A percentile compares a stretch with the other conserved stretches of the same genome.
phyloP scores from a whole-genome alignment of 2,888 invertebrate genomes.

The Bugula neritina region DNA sequence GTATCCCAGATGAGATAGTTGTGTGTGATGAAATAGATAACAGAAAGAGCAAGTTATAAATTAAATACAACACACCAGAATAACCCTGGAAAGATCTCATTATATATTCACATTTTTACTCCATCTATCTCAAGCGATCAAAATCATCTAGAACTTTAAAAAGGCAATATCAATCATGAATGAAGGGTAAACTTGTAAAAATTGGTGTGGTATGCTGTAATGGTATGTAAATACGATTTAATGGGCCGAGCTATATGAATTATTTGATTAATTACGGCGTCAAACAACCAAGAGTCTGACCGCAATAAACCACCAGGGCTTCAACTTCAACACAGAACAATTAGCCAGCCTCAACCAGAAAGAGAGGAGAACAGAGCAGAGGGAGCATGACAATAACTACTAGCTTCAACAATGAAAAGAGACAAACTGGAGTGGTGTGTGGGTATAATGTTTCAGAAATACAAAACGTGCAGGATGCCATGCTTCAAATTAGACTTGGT shows the following conservation, averaged over 20 bases:
- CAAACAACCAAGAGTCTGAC: background rate
- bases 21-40: too few species aligned
- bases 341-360: too few species aligned
- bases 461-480: too few species aligned
- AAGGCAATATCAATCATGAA: background rate
- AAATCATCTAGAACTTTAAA: background rate
- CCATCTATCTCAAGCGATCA: constrained; percentile 1
- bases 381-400: too few species aligned
- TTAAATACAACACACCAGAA: background rate
- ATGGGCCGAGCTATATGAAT: background rate
- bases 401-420: too few species aligned
- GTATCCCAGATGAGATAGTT: too few species aligned
- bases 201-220: constrained; percentile 26
- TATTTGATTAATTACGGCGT: constrained; percentile 18
- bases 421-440: too few species aligned
- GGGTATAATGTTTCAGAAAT: too few species aligned
- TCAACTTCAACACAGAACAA: background rate
- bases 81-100: constrained; percentile 3
- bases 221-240: constrained; percentile 14
- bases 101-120: background rate
- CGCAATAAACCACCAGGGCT: background rate
- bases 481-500: too few species aligned
- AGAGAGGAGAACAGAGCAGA: background rate
- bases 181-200: constrained; percentile 15
- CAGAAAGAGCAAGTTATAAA: too few species aligned